Base-by-base conservation (phyloP, 2,888 invertebrate genomes). In the Cosmorhoe ocellata region DNA sequence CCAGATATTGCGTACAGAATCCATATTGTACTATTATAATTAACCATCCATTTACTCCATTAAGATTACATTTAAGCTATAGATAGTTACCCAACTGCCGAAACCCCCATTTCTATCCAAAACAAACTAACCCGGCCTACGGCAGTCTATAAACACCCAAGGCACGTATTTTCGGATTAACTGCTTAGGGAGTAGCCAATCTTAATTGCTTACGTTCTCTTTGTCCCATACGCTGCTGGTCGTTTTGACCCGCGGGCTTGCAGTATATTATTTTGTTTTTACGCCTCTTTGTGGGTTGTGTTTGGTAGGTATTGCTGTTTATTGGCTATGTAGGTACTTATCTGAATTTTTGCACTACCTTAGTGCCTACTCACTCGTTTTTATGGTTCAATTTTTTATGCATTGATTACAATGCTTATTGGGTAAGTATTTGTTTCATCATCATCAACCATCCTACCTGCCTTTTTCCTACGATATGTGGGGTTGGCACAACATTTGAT, bases 131-230 rank as follows among this genome's bases (percentile, higher is more conserved):
- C 58, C 54, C 54, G 55, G 53, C 47, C 56, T 58, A 75, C 76
- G 74, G 72, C 70, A 83, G 82, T 81, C 83, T 79, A 88, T 90
- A 88, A 88, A 85, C 84, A 84, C 82, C 78, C 87, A 66, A 66
- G 70, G 74, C 87, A 89, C 87, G 89, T 89, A 88, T 84, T 84
- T 86, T 81, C 75, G 81, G 85, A 88, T 88, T 87, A 89, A 87
- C 86, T 81, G 70, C 74, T 74, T 74, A 77, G 85, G 84, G 84
- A 82, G 81, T 80, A 72, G 77, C 82, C 83, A 80, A 83, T 87
- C 85, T 87, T 88, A 89, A 89, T 88, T 88, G 85, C 78, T 71
- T 70, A 66, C 76, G 71, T 77, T 73, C 77, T 78, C 74, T 72
- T 71, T 66, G 71, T 64, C 67, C 63, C 66, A 66, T 66, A 63